These are phyloP conservation scores for Sipha maydis DNA, from an alignment of 2,888 invertebrate species.

Conservation along the genomic window DNA sequence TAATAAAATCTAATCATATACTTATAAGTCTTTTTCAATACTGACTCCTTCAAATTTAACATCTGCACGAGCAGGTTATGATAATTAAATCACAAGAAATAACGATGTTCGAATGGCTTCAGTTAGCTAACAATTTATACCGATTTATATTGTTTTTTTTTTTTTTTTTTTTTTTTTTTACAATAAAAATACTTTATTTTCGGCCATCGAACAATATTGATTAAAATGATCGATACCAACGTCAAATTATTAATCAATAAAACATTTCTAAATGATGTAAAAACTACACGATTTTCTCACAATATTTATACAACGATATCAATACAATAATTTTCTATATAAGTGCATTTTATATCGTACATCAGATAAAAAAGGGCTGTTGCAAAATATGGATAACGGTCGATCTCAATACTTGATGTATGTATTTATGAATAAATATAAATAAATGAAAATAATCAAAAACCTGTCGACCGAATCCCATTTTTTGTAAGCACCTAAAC, in stretches of 20 bases:
- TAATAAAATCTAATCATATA: slow-evolving; percentile 20
- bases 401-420: neutral
- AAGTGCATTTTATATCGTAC: slow-evolving; percentile 51
- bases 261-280: slow-evolving; percentile 42
- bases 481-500: slow-evolving; percentile 49
- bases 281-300: slow-evolving; percentile 40
- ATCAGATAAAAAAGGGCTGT: slow-evolving; percentile 44
- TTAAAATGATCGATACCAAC: neutral
- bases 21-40: slow-evolving; percentile 36
- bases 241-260: slow-evolving; percentile 30
- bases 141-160: neutral
- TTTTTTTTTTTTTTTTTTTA: neutral
- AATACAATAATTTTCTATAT: slow-evolving; percentile 50
- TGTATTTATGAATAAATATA: neutral
- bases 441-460: slow-evolving; percentile 16
- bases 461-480: slow-evolving; percentile 27
- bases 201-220: slow-evolving; percentile 16
- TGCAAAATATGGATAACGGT: slow-evolving; percentile 33
- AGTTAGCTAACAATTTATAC: slow-evolving; percentile 6
- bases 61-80: neutral
- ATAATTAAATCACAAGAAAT: slow-evolving; percentile 23
- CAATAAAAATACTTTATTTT: slow-evolving; percentile 20
- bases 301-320: slow-evolving; percentile 44
- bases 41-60: slow-evolving; percentile 48
- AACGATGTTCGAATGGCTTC: neutral